Percentiles rank a stretch among this genome's conserved stretches.
Evolutionary conservation across 2,797 vertebrate genomes (phyloP).

Genomic region (Falco berigora): DNA sequence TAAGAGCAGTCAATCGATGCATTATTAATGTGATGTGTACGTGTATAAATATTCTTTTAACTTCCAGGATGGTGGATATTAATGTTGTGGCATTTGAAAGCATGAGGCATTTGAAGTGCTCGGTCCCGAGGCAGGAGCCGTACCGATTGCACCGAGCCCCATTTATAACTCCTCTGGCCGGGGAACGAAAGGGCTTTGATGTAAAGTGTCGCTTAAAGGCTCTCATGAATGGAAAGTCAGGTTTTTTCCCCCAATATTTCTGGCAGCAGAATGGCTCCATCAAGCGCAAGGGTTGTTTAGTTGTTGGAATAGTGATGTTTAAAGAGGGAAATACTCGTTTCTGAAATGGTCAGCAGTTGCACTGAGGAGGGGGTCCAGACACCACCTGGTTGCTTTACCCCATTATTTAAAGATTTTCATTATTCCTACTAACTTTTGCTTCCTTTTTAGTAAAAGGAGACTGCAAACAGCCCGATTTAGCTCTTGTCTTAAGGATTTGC

Average conservation of each 20-base stretch:
- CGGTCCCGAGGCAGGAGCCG: neutral
- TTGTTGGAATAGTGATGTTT: neutral
- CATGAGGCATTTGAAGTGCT: neutral
- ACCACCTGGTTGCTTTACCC: neutral
- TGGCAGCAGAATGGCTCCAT: neutral
- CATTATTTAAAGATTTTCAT: neutral
- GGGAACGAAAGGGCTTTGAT: conserved; percentile 41
- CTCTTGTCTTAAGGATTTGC: neutral
- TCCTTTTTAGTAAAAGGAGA: neutral
- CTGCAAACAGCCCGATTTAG: neutral
- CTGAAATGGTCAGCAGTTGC: neutral
- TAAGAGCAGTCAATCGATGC: neutral
- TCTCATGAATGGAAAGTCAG: neutral
- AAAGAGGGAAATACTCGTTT: neutral
- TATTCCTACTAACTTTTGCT: rapidly evolving
- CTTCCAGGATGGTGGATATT: conserved; percentile 26
- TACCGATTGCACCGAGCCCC: neutral
- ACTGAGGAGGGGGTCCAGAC: neutral
- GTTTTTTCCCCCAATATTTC: neutral
- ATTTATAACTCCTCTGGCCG: conserved; percentile 29
- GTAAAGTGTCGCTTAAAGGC: conserved; percentile 22
- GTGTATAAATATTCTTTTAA: conserved; percentile 52
- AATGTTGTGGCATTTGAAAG: conserved; percentile 21
- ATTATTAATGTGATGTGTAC: conserved; percentile 48
- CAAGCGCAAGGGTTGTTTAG: neutral